Evolutionary conservation across 2,113 vertebrate genomes (phyloP).

Genomic region (Phaethornis superciliosus): DNA sequence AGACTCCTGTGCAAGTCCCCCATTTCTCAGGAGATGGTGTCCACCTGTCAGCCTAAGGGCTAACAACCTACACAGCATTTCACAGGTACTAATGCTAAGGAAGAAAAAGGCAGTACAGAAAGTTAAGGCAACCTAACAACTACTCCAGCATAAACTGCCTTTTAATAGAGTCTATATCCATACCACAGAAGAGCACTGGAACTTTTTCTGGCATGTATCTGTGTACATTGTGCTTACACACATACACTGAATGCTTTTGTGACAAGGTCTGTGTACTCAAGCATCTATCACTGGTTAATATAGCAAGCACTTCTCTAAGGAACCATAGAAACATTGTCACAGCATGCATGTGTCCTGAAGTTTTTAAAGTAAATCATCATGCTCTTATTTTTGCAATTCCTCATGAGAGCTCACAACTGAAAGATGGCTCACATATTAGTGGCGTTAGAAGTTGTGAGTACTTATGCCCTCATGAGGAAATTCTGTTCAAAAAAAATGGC

Average conservation of each 20-base stretch:
- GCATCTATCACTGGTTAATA: neutral
- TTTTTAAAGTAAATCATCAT: neutral
- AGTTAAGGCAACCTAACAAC: neutral
- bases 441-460: neutral
- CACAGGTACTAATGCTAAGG: neutral
- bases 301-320: neutral
- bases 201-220: neutral
- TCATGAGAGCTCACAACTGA: neutral
- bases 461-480: neutral
- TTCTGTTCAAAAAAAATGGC: neutral
- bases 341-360: accelerated
- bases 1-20: no score
- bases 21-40: neutral
- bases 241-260: neutral
- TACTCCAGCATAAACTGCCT: neutral
- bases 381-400: neutral
- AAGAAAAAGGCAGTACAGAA: neutral
- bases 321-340: neutral
- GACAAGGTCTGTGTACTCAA: neutral
- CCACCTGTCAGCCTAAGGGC: neutral
- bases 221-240: neutral
- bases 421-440: neutral
- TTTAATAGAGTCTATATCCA: neutral
- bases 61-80: neutral
- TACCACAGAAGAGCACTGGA: neutral